Evolutionary conservation across 2,113 vertebrate genomes (phyloP).

Genomic region (Fregata magnificens): DNA sequence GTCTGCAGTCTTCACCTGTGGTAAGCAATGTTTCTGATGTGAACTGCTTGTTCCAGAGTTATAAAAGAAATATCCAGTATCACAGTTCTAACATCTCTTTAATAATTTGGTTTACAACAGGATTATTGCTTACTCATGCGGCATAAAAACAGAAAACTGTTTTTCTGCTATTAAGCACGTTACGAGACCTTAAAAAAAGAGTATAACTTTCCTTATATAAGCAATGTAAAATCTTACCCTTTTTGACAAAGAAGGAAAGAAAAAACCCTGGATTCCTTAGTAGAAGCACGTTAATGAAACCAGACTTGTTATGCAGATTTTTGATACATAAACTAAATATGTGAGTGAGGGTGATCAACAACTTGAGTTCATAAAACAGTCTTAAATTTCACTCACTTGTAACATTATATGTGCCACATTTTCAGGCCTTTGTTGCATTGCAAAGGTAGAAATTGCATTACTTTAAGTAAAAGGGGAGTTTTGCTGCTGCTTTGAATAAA

Average conservation of each 20-base stretch:
- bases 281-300: background rate
- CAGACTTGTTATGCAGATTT: background rate
- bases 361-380: background rate
- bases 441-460: background rate
- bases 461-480: background rate
- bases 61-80: background rate
- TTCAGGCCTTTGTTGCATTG: background rate
- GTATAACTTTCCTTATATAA: background rate
- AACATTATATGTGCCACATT: background rate
- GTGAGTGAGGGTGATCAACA: background rate
- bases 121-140: conserved; percentile 14
- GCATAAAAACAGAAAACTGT: background rate
- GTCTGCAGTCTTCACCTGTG: background rate
- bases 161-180: background rate
- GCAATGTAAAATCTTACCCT: background rate
- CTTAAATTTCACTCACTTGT: background rate
- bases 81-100: background rate
- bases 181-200: background rate
- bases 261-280: background rate
- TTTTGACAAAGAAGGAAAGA: background rate
- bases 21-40: background rate
- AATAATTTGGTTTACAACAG: conserved; percentile 17
- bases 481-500: background rate
- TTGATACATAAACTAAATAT: background rate
- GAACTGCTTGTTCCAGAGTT: background rate